A percentile compares a stretch with the other conserved stretches of the same genome.
Conservation (phyloP, 2,888 invertebrate species). For the Phymatocera aterrima region DNA sequence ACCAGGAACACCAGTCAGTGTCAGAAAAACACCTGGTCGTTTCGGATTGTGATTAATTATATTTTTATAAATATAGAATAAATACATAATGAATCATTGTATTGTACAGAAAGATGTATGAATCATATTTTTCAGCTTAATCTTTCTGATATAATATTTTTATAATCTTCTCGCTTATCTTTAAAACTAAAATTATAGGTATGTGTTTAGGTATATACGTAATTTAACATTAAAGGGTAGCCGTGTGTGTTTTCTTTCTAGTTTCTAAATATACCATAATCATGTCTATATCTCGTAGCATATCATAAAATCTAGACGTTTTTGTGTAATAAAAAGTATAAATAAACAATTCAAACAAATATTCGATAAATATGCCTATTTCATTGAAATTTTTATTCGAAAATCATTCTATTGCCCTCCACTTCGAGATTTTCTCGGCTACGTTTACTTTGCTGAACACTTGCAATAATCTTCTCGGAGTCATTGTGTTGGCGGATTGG, state of each 20-base stretch:
- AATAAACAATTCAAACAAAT: not conserved
- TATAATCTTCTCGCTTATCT: not conserved
- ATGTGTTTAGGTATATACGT: not conserved
- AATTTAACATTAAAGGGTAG: too few species aligned
- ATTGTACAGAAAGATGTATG: constrained; percentile 23
- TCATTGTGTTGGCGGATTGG: not conserved
- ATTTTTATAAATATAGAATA: constrained; percentile 4
- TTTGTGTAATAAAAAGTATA: not conserved
- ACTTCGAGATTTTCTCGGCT: not conserved
- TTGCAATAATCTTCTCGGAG: not conserved
- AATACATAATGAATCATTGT: not conserved
- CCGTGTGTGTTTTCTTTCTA: not conserved
- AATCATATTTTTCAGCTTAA: not conserved
- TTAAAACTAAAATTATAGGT: not conserved
- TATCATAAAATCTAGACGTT: not conserved
- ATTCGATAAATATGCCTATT: not conserved
- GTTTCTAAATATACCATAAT: not conserved
- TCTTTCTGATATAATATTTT: not conserved
- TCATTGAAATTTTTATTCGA: not conserved
- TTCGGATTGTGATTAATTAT: constrained; percentile 82
- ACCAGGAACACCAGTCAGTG: constrained; percentile 80
- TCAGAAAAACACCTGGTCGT: constrained; percentile 83
- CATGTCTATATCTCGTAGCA: not conserved
- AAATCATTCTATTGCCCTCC: not conserved
- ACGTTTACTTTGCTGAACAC: not conserved